These are phyloP conservation scores for Lymantria dispar DNA, from an alignment of 2,888 invertebrate species.

Conservation along the genomic window DNA sequence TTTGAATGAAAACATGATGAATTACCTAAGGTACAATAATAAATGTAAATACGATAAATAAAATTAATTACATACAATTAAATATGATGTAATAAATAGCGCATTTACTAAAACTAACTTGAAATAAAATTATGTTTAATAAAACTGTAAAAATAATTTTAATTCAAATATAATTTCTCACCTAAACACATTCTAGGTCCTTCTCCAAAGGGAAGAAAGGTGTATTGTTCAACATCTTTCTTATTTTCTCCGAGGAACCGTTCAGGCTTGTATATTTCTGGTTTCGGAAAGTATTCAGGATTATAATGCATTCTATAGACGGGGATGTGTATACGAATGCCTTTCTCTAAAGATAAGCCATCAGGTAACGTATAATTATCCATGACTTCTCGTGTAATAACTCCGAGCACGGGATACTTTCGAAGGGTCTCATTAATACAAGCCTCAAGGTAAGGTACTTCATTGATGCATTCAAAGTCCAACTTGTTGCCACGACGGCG, in stretches of 20 bases:
- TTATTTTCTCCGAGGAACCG: slow-evolving; percentile 51
- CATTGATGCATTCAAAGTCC: slow-evolving; percentile 8
- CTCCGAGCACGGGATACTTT: slow-evolving; percentile 55
- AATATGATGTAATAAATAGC: no score
- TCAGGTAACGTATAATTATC: slow-evolving; percentile 54
- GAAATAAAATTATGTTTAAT: no score
- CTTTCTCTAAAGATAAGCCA: slow-evolving; percentile 51
- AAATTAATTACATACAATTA: no score
- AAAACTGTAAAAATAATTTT: no score
- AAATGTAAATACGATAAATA: no score
- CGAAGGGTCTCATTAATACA: slow-evolving; percentile 53
- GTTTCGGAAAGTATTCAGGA: slow-evolving; percentile 55
- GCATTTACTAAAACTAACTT: no score
- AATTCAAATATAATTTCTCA: slow-evolving; percentile 11
- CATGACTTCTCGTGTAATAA: slow-evolving; percentile 52
- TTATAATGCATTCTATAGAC: slow-evolving; percentile 52
- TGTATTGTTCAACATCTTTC: slow-evolving; percentile 47
- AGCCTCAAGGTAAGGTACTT: slow-evolving; percentile 47
- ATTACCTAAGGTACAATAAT: no score
- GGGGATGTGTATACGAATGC: slow-evolving; percentile 57
- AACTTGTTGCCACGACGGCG: background rate
- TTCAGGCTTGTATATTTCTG: slow-evolving; percentile 53
- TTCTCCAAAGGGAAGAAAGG: slow-evolving; percentile 66
- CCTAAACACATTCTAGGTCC: slow-evolving; percentile 66
- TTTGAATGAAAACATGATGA: no score